Base-by-base conservation (phyloP, 53 echinoderm and acorn worm genomes). In the Antedon mediterranea region DNA sequence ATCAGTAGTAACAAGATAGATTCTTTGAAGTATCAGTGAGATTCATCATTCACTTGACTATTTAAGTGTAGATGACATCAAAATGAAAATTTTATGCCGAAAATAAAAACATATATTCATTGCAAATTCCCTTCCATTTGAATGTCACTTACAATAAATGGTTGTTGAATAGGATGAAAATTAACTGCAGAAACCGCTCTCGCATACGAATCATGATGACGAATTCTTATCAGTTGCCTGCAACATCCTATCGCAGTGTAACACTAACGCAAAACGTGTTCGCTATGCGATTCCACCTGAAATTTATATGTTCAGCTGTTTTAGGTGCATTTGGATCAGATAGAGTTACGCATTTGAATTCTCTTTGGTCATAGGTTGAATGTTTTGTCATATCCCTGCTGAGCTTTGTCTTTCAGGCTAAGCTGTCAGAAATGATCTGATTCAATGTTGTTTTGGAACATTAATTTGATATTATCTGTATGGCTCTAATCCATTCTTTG, bases 201-300 rank as follows among this genome's bases (percentile, higher is more conserved):
- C 11, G 57, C 57, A 57, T 57, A 57, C 57, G 57, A 57, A 57
- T 57, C 57, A 57, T 15, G 57, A 57, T 18, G 57, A 57, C 23
- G 57, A 57, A 7, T 41, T 23, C 57, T 57, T 57, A 23, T 41
- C 41, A 41, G 41, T 41, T 41, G 13, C 23, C 57, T 2, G 20
- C 57, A 57, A 57, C 57, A 57, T 57, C 23, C 57, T 57, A 26
- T 57, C 57, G 57, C 57, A 18, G 1, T 57, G 57, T 57, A 11
- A 57, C 57, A 57, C 57, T 57, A 57, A 57, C 57, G 57, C 57
- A 57, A 57, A 57, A 57, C 57, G 57, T 57, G 57, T 57, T 57
- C 23, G 7, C 57, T 15, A 26, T 23, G 20, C 20, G 57, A 8
- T 57, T 57, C 57, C 57, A 57, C 57, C 57, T 57, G 57, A 57